Evolutionary conservation across 2,888 invertebrate genomes (phyloP), one percentile per base, ranked within the genome.

Genomic region (Idaea straminata): DNA sequence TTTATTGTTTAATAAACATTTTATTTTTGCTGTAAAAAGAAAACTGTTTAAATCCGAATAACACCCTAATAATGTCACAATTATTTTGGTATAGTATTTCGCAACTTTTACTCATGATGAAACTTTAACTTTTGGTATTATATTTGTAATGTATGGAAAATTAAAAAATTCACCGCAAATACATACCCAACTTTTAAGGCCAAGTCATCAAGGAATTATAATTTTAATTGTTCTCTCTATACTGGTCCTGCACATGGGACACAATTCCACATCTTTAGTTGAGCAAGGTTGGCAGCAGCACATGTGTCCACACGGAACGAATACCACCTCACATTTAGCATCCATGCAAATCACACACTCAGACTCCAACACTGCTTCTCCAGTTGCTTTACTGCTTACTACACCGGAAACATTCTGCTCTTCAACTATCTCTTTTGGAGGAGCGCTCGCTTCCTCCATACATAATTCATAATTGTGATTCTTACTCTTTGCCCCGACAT

Each of bases 281-380:
- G 96, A 94, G 89, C 98, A 98, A 63, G 85, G 83, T 63, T 93
- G 86, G 86, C 98, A 98, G 82, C 96, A 96, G 82, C 97, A 98
- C 81, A 97, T 94, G 86, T 98, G 98, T 65, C 98, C 98, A 83
- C 98, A 98, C 65, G 97, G 96, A 76, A 97, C 94, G 92, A 97
- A 97, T 78, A 97, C 96, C 63, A 97, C 94, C 84, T 95, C 95
- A 75, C 89, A 87, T 84, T 92, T 93, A 73, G 91, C 88, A 86
- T 97, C 97, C 94, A 98, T 94, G 84, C 97, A 98, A 75, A 98
- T 94, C 57, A 97, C 96, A 92, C 98, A 98, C 89, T 98, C 97
- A 7, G 95, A 92, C 69, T 91, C 91, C 61, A 82, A 82, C 58
- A 84, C 76, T 66, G 78, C 70, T 63, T 76, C 80, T 62, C 86